A percentile compares a stretch with the other conserved stretches of the same genome.
These are phyloP conservation scores for Mesoligia furuncula DNA, from an alignment of 2,888 invertebrate genomes.

Conservation along the genomic window DNA sequence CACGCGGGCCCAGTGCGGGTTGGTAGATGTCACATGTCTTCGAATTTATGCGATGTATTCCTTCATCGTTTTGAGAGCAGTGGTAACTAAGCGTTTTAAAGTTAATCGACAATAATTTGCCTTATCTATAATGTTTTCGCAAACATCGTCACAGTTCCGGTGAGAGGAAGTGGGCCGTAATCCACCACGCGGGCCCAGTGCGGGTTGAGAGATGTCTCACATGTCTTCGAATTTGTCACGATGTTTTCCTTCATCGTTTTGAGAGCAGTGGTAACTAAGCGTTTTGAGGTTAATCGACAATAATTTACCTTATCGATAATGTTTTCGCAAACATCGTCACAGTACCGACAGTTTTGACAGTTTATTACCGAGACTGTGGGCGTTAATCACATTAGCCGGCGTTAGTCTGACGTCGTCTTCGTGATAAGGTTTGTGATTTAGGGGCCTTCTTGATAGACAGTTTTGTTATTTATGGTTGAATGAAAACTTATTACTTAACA, in stretches of 20 bases:
- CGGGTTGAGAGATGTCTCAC: too few species aligned
- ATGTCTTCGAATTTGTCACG: too few species aligned
- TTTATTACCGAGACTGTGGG: constrained; percentile 2
- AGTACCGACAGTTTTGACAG: constrained; percentile 15
- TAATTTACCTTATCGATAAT: constrained; percentile 31
- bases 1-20: too few species aligned
- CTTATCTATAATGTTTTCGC: constrained; percentile 38
- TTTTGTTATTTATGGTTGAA: background rate
- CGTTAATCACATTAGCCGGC: constrained; percentile 15
- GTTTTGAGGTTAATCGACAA: constrained; percentile 23
- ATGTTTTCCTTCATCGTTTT: too few species aligned
- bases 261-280: too few species aligned
- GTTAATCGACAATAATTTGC: constrained; percentile 27
- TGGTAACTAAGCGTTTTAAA: background rate
- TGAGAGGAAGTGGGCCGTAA: too few species aligned
- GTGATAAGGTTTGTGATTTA: constrained; percentile 28
- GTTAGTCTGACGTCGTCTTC: background rate
- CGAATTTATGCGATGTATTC: too few species aligned
- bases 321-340: constrained; percentile 14
- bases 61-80: too few species aligned
- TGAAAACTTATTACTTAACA: background rate
- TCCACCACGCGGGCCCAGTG: too few species aligned
- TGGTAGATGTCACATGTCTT: too few species aligned
- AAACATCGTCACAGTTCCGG: too few species aligned
- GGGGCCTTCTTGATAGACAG: background rate